Evolutionary conservation across 1,140 invertebrate genomes (phyloP), one percentile per base, ranked within the genome.

Genomic region (Drosophila varians): DNA sequence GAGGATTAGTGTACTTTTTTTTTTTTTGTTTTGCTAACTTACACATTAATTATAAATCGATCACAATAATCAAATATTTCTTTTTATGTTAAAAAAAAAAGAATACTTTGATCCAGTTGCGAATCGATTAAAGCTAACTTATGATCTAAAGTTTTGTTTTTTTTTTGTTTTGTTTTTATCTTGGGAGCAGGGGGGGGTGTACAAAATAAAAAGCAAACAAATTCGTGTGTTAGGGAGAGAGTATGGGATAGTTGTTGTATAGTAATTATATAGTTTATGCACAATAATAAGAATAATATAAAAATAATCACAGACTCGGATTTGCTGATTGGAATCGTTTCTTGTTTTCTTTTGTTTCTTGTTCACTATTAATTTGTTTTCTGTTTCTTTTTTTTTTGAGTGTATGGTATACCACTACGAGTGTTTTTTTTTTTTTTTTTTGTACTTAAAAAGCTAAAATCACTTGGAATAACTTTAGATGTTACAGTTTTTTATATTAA

Each of bases 291-390:
- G 53, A 61, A 68, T 70, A 72, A 76, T 77, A 73, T 78, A 51
- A 75, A 77, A 80, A 73, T 73, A 84, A 86, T 84, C 80, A 84
- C 80, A 84, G 80, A 79, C 76, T 86, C 72, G 72, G 61, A 74
- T 62, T 61, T 62, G 53, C 54, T 69, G 54, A 66, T 66, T 66
- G 64, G 60, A 66, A 66, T 66, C 61, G 40, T 64, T 38, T 58
- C 45, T 46, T 46, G 28, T 64, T 45, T 46, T 19, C 38, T 40
- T 19, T 55, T 28, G 4, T 38, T 40, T 55, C 36, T 38, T 16
- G 36, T 57, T 57, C 7, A 26, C 57, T 40, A 36, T 34, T 52
- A 45, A 11, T 46, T 14, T 46, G 19, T 46, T 9, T 36, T 36
- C 9, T 36, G 34, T 11, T 11, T 21, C 4, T 21, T 38, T 12